Conservation (phyloP, 2,888 invertebrate genomes). For the Idaea biselata region DNA sequence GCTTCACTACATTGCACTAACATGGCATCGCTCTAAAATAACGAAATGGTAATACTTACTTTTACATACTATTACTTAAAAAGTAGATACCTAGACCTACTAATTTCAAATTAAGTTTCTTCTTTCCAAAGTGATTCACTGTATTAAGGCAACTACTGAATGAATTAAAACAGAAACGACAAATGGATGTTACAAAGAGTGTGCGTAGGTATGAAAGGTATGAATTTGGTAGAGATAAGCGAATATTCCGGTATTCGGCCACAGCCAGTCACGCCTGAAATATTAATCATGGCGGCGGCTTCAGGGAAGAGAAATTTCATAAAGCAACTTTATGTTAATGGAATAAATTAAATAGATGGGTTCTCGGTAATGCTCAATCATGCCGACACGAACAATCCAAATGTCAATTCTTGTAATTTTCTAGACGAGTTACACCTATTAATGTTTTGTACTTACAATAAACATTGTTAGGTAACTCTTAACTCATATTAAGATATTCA, state of each 20-base stretch:
- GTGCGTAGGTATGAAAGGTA: constrained; percentile 8
- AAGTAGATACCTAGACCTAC: background rate
- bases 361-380: constrained; percentile 45
- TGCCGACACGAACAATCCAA: constrained; percentile 33
- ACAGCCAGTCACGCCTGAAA: constrained; percentile 60
- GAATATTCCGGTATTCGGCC: constrained; percentile 46
- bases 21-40: background rate
- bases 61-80: background rate
- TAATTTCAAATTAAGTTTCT: background rate
- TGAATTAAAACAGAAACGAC: constrained; percentile 10
- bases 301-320: constrained; percentile 57
- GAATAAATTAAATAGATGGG: constrained; percentile 62
- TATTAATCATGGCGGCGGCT: constrained; percentile 65
- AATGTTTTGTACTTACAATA: constrained; percentile 8
- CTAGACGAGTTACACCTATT: background rate
- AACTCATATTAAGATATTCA: constrained; percentile 11
- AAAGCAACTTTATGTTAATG: constrained; percentile 67
- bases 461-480: constrained; percentile 8
- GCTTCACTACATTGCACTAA: constrained; percentile 10
- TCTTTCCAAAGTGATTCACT: background rate
- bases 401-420: constrained; percentile 13
- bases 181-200: background rate
- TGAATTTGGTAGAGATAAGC: constrained; percentile 36
- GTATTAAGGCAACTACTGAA: background rate
- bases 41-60: background rate